Base-by-base conservation (phyloP, 1,140 invertebrate species). In the Probaryconus sp. region DNA sequence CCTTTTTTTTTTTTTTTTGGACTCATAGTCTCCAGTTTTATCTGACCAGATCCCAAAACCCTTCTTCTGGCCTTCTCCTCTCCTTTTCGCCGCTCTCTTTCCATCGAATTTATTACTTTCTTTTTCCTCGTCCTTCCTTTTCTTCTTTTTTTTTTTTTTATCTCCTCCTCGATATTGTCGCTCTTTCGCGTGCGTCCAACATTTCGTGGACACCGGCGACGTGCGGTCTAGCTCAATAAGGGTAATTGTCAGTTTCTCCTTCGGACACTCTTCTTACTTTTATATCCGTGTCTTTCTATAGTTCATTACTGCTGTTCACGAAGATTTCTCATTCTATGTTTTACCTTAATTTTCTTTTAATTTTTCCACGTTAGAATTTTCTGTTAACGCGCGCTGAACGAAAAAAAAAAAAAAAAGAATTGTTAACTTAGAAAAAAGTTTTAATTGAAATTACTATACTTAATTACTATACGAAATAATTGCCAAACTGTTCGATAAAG, bases 181-280 rank as follows among this genome's bases (percentile, higher is more conserved):
- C 21, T 53, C 50, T 69, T 72, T 68, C 68, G 72, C 72, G 63
- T 68, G 67, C 60, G 68, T 68, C 68, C 67, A 73, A 76, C 68
- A 68, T 80, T 82, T 78, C 81, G 69, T 48, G 72, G 76, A 77
- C 53, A 51, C 76, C 50, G 81, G 79, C 83, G 83, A 81, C 81
- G 81, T 60, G 83, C 83, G 77, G 83, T 84, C 83, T 84, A 79
- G 65, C 78, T 76, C 73, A 56, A 63, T 61, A 55, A 43, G 67
- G 74, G 67, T 76, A 76, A 76, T 71, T 76, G 74, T 76, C 74
- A 76, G 63, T 71, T 76, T 71, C 61, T 76, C 70, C 61, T 60
- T 68, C 28, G 42, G 28, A 42, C 51, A 60, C 55, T 55, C 31
- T 16, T 64, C 53, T 38, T 64, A 42, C 45, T 60, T 65, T 63